Evolutionary conservation across 2,113 vertebrate genomes (phyloP), one percentile per base, ranked within the genome.

Genomic region (Pungitius pungitius): DNA sequence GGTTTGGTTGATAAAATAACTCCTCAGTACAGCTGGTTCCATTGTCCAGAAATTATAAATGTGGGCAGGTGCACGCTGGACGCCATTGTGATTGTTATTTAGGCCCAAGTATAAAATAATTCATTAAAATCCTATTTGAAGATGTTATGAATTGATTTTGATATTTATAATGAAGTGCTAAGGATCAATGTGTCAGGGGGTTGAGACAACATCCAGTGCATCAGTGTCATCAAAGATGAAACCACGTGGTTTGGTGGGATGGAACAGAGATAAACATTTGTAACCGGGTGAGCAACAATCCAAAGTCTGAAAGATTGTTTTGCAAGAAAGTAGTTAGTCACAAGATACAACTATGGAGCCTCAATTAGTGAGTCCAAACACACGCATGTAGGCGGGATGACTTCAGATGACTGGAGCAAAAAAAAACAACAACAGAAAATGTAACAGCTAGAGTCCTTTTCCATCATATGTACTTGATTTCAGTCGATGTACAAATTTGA

Each of bases 281-380:
- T 69, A 69, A 75, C 75, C 52, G 5, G 10, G 17, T 17, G 47
- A 75, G n/a, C 58, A 51, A 56, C 54, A 73, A 73, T 69, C 64
- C 67, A 78, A 84, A 77, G 82, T 73, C 81, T 76, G 45, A 75
- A 27, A 70, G 47, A 79, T 67, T 68, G 77, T 63, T 24, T n/a
- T 37, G 5, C 27, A 69, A 17, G n/a, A 61, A 55, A 60, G 22
- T 20, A 13, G 43, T 47, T n/a, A 37, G 60, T 69, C 60, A 77
- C 47, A 74, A 69, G 52, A 70, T 47, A 17, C 1, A 27, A 17
- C 26, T 37, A 8, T 14, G 59, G 24, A 33, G 37, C 47, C 22
- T 17, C 24, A 42, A 30, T 56, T n/a, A 42, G 33, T 22, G 10
- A 45, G 18, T 14, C 13, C 43, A 51, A 10, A 63, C 20, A 15